Conservation (phyloP, 1,140 invertebrate genomes). For the Lasioglossum baleicum region DNA sequence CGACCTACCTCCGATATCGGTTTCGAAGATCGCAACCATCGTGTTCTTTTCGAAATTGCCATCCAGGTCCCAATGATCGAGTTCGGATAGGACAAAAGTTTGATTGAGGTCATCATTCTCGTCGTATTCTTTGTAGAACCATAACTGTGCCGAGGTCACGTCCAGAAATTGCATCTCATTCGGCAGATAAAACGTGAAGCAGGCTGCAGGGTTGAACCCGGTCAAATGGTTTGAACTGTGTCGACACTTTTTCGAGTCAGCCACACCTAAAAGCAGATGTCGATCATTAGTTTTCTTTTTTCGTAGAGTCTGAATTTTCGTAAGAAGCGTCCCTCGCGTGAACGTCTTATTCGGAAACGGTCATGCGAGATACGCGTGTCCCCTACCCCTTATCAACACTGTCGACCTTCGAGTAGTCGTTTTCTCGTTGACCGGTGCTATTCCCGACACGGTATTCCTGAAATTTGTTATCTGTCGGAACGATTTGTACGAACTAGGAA, state of each 20-base stretch:
- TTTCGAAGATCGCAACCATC: slow-evolving; percentile 87
- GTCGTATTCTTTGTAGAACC: slow-evolving; percentile 88
- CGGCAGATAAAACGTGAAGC: slow-evolving; percentile 85
- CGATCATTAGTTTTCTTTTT: neutral
- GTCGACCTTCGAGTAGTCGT: neutral
- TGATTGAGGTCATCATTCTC: slow-evolving; percentile 83
- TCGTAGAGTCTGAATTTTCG: too few species aligned
- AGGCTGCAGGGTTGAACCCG: slow-evolving; percentile 83
- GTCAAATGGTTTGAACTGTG: slow-evolving; percentile 73
- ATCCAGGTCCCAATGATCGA: slow-evolving; percentile 87
- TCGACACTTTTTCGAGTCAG: slow-evolving; percentile 69
- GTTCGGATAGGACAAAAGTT: slow-evolving; percentile 89
- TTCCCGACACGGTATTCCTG: neutral
- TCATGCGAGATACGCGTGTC: neutral
- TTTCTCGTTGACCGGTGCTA: neutral
- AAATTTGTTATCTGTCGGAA: too few species aligned
- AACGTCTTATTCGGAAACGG: neutral
- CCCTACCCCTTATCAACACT: neutral
- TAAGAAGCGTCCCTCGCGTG: too few species aligned
- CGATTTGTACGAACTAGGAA: too few species aligned
- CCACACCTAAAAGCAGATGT: slow-evolving; percentile 52
- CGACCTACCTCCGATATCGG: slow-evolving; percentile 82
- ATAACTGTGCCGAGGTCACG: slow-evolving; percentile 87
- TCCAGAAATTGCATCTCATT: slow-evolving; percentile 86
- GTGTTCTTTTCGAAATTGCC: slow-evolving; percentile 86